Evolutionary conservation across 2,797 vertebrate species (phyloP), one percentile per base, ranked within the genome.

Genomic region (Loris lydekkerianus): DNA sequence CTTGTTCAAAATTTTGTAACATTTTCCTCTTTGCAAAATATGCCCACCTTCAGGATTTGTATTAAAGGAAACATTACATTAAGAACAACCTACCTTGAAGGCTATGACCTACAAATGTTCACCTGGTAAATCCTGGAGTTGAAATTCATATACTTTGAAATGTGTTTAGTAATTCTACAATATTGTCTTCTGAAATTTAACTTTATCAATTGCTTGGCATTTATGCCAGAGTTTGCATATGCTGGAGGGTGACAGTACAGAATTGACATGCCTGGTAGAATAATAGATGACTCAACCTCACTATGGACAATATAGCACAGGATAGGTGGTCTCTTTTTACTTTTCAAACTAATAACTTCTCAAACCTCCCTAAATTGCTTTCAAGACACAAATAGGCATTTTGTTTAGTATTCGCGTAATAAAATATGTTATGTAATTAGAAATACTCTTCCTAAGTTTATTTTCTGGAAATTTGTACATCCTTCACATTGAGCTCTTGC

Each of bases 381-480:
- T 82, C n/a, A 93, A 82, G 17, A 82, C 31, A 72, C 15, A 94
- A 67, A 93, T 61, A 10, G 2, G 21, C 2, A 0, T 58, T 91
- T 94, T 82, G 13, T 23, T 72, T 78, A 89, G 89, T 91, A 2
- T 77, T 92, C 27, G 93, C 34, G 90, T 81, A 87, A 78, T 95
- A 86, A 95, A 88, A 61, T 34, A 94, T 56, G 40, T 77, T 87
- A 43, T 70, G 11, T 86, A 94, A 69, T 89, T 73, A 95, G 23
- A 96, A 96, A 91, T 84, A 69, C 84, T 93, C 94, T 81, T 84
- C 31, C 76, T 80, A 84, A 91, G 63, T 91, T 49, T 94, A 11
- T 91, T 96, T 94, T 25, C 21, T 86, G 8, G 56, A 96, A 94
- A 80, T 90, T 23, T 83, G 21, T 65, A 37, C 46, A 49, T 94